These are phyloP conservation scores for Thamnophis elegans DNA, from an alignment of 2,797 vertebrate genomes.

Conservation along the genomic window DNA sequence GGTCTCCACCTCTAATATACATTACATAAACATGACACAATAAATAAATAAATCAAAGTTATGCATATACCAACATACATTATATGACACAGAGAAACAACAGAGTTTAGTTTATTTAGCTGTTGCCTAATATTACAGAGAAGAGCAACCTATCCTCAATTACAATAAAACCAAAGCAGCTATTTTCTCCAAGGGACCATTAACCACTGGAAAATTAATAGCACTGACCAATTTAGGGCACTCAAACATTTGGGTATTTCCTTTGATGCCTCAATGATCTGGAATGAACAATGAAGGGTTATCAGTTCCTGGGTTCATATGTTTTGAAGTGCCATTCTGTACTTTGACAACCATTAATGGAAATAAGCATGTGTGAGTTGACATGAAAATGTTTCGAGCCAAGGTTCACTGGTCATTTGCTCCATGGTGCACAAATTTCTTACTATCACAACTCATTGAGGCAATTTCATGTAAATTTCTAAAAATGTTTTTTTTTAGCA, in stretches of 20 bases:
- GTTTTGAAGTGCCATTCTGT: background rate
- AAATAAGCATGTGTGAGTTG: background rate
- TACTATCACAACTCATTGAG: background rate
- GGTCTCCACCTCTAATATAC: no score
- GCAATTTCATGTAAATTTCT: background rate
- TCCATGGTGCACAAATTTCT: background rate
- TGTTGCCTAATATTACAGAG: background rate
- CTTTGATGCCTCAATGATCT: background rate
- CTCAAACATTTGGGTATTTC: background rate
- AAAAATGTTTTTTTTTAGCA: background rate
- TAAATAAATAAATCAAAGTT: no score
- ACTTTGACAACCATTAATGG: background rate
- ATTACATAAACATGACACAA: no score
- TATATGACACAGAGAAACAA: no score
- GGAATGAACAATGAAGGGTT: background rate
- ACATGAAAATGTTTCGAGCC: background rate
- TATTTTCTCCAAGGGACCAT: background rate
- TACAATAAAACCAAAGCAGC: background rate
- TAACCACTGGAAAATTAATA: background rate
- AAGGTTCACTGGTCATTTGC: background rate
- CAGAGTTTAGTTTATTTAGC: no score
- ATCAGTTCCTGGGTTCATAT: background rate
- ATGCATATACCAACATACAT: no score
- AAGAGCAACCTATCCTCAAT: background rate
- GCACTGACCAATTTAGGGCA: background rate